Conservation (phyloP, 1,140 invertebrate species). For the Wiebesia pumilae region DNA sequence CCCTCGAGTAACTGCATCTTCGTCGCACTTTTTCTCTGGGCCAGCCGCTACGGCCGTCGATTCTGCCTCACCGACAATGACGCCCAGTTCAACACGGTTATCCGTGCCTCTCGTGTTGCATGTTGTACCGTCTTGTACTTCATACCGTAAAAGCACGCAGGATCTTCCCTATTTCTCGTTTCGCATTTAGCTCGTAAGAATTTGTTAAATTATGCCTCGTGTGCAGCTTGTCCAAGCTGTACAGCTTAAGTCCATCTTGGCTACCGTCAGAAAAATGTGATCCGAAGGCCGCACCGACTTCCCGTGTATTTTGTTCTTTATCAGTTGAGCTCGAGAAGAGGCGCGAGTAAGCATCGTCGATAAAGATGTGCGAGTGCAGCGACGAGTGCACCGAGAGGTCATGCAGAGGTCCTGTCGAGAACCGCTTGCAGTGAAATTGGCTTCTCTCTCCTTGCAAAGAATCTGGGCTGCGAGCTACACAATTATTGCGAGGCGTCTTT, state of each 20-base stretch:
- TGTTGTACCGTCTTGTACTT: not conserved
- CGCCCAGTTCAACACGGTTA: conserved; percentile 69
- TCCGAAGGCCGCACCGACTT: too few relatives aligned
- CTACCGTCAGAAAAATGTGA: conserved; percentile 15
- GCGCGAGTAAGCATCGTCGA: not conserved
- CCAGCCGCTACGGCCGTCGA: conserved; percentile 53
- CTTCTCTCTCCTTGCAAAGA: not conserved
- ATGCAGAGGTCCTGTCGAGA: not conserved
- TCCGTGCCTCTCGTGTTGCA: conserved; percentile 56
- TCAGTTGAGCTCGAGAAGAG: not conserved
- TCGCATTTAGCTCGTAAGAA: too few relatives aligned
- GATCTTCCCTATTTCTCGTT: not conserved
- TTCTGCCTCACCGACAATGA: conserved; percentile 67
- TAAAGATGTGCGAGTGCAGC: conserved; percentile 70
- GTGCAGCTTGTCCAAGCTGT: too few relatives aligned
- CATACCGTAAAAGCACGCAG: not conserved
- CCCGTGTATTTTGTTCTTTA: not conserved
- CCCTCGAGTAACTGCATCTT: not conserved
- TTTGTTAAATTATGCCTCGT: too few relatives aligned
- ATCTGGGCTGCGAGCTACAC: not conserved
- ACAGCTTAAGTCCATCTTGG: not conserved
- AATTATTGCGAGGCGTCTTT: not conserved
- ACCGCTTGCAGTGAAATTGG: not conserved
- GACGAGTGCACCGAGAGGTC: conserved; percentile 61
- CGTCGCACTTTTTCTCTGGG: conserved; percentile 23